Evolutionary conservation across 2,888 invertebrate genomes (phyloP).

Genomic region (Eupeodes luniger): DNA sequence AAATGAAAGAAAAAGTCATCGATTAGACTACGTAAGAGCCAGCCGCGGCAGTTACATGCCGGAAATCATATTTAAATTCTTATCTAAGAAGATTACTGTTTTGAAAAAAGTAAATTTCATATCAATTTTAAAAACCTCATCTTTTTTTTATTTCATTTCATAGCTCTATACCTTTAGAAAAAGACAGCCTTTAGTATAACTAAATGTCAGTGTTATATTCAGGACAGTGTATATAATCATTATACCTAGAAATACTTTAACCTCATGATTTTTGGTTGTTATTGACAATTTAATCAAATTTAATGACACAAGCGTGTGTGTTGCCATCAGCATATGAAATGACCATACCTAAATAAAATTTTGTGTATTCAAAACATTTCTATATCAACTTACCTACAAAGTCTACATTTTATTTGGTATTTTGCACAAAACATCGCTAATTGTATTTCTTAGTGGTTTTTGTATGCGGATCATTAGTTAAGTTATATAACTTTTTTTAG

Average conservation of each 20-base stretch:
- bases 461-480: not conserved
- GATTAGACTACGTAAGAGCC: no score
- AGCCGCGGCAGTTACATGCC: no score
- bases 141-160: no score
- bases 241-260: not conserved
- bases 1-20: no score
- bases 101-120: no score
- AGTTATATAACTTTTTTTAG: not conserved
- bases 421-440: not conserved
- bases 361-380: constrained; percentile 27
- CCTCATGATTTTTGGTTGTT: not conserved
- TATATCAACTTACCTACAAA: not conserved
- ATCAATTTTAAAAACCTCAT: no score
- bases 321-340: not conserved
- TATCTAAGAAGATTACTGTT: no score
- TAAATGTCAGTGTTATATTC: no score
- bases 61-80: no score
- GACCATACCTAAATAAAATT: not conserved
- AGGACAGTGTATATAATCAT: no score
- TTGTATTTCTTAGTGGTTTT: not conserved
- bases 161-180: no score
- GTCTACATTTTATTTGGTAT: not conserved
- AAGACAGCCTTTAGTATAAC: no score
- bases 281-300: not conserved
- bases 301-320: not conserved